Evolutionary conservation across 2,113 vertebrate species (phyloP), one percentile per base, ranked within the genome.

Genomic region (Hypanus sabinus): DNA sequence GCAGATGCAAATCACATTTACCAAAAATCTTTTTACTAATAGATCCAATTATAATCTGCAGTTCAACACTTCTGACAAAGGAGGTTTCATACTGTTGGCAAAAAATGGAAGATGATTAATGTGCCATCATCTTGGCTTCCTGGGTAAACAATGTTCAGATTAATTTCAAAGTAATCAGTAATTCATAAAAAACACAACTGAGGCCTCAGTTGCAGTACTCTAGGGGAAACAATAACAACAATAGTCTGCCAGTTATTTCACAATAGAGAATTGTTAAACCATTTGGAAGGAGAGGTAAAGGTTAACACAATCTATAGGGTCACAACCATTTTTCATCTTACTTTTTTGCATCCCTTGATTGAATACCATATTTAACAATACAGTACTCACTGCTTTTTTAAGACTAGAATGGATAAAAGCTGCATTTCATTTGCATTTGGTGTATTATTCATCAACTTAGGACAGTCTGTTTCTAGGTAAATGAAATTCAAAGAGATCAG

Each of bases 111-210:
- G 33, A 33, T 92, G 90, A 71, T 46, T 68, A n/a, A 92, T 92
- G 65, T 27, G 65, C 33, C 33, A 38, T 71, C 16, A 70, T 7
- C 16, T 16, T 27, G 18, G 90, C 60, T 71, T 71, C 88, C 90
- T 71, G 90, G n/a, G 33, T 71, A 71, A 71, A 92, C 65, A 71
- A 71, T 71, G 33, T 46, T 46, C 57, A 87, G 30, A 87, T 62
- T 71, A 70, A 33, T 92, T 92, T 92, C 20, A 92, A 92, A 92
- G 65, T 71, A 70, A 38, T 92, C 33, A 92, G n/a, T 22, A 91
- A 91, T 24, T 92, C 33, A 71, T 65, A 92, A 71, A 46, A 92
- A 46, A 92, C 24, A 70, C 20, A 92, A 38, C 30, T 12, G n/a
- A 90, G 87, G 14, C 16, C 36, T 90, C 30, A 65, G n/a, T 65